These are phyloP conservation scores for Dermatemys mawii DNA, from an alignment of 2,113 vertebrate genomes.

Conservation along the genomic window DNA sequence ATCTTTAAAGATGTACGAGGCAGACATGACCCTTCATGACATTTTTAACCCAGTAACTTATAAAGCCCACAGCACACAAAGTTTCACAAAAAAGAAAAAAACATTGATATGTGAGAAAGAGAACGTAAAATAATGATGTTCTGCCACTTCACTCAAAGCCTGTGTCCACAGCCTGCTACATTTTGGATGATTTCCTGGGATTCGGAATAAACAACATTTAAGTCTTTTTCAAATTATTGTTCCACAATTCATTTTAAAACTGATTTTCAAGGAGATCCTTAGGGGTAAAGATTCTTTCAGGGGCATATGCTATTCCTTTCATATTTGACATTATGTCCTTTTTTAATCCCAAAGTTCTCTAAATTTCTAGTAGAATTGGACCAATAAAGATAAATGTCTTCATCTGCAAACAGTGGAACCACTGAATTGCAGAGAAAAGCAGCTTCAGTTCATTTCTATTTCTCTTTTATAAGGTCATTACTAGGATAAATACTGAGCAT, in stretches of 20 bases:
- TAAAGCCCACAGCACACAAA: neutral
- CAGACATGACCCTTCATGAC: neutral
- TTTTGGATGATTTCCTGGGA: neutral
- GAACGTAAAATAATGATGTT: neutral
- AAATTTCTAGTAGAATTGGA: neutral
- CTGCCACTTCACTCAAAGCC: neutral
- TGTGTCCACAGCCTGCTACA: neutral
- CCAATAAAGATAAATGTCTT: neutral
- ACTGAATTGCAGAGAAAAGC: neutral
- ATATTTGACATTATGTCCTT: neutral
- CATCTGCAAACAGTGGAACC: neutral
- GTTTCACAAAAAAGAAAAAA: constrained; percentile 11
- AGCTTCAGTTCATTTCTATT: neutral
- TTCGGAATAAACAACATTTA: neutral
- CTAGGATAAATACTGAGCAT: neutral
- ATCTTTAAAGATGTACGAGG: neutral
- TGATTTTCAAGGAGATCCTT: neutral
- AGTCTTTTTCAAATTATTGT: neutral
- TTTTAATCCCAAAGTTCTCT: neutral
- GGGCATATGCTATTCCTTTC: neutral
- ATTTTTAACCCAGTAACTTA: neutral
- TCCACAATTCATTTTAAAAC: neutral
- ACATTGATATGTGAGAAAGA: neutral
- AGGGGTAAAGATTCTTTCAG: neutral
- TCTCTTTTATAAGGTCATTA: neutral